Base-by-base conservation (phyloP, 2,797 vertebrate genomes). In the Argyrosomus regius region DNA sequence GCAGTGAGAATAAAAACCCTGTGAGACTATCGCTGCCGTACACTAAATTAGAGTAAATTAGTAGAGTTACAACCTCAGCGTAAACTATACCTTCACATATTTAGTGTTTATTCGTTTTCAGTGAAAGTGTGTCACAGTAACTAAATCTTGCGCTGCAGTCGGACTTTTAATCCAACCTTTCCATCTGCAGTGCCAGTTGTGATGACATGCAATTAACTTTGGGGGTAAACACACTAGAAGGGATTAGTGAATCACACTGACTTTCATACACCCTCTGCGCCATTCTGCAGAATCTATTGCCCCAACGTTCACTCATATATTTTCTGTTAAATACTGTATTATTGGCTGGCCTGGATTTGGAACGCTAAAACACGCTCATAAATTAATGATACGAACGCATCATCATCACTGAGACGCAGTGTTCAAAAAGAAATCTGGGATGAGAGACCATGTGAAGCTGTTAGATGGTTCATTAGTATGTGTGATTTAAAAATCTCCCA, bases 161-260 rank as follows among this genome's bases (percentile, higher is more conserved):
- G 64, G 82, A 83, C 85, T 88, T 89, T 89, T 90, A 91, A 93
- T 94, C 89, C 87, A 86, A 89, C 87, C 82, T 87, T 87, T 89
- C 88, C 86, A 88, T 91, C 90, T 92, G 89, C 85, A 82, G 45
- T 65, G 77, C 81, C 88, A 82, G 88, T 91, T 88, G 83, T 92
- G 86, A 88, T 86, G 78, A 66, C 81, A 83, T 31, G 83, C 70
- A 91, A 93, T 94, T 92, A 93, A 93, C 77, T 86, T 63, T 12
- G 60, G 70, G 73, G 80, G 79, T 74, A 89, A 91, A 90, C 71
- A 83, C 84, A 72, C 80, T 50, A 72, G n/a, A n/a, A 69, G 60
- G 86, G 92, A 91, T 94, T 91, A 93, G 86, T 18, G 73, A 70
- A 31, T 80, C 81, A 52, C 63, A 12, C 69, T 83, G 87, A 92